Conservation (phyloP, 2,888 invertebrate species). For the Ectemnius lituratus region DNA sequence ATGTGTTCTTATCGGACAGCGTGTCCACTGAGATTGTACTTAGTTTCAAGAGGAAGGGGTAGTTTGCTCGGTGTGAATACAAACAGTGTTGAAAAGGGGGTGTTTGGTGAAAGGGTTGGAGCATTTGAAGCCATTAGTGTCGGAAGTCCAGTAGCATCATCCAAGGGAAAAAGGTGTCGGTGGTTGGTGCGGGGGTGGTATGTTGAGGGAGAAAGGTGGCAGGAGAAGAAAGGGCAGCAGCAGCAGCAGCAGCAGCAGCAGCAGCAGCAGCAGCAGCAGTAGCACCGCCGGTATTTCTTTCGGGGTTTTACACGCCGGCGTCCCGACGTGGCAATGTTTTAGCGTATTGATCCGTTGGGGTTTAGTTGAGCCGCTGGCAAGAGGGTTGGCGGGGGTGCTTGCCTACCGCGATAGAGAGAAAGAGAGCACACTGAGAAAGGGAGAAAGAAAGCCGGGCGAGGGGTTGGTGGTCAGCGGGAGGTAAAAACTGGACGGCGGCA, state of each 20-base stretch:
- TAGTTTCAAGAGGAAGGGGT: no score
- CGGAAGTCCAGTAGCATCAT: no score
- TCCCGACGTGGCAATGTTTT: slow-evolving; percentile 76
- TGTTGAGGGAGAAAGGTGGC: neutral
- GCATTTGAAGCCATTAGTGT: no score
- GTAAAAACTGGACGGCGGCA: slow-evolving; percentile 75
- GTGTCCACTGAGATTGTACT: no score
- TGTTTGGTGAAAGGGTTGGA: no score
- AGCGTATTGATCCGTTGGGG: slow-evolving; percentile 76
- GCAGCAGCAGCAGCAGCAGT: slow-evolving; percentile 4
- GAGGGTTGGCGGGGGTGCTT: slow-evolving; percentile 58
- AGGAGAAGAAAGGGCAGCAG: slow-evolving; percentile 44
- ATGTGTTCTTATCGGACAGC: no score
- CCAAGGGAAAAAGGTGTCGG: no score
- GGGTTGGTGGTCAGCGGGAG: slow-evolving; percentile 46
- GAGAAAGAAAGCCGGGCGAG: no score
- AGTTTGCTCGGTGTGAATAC: no score
- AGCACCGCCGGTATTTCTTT: slow-evolving; percentile 57
- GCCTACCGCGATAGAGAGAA: slow-evolving; percentile 49
- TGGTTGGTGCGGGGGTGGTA: no score
- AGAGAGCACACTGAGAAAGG: slow-evolving; percentile 43
- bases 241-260: slow-evolving; percentile 20
- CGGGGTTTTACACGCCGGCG: slow-evolving; percentile 67
- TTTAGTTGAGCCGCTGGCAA: slow-evolving; percentile 67
- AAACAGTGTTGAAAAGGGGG: no score